Evolutionary conservation across 2,888 invertebrate species (phyloP).

Genomic region (Amaurobius ferox): DNA sequence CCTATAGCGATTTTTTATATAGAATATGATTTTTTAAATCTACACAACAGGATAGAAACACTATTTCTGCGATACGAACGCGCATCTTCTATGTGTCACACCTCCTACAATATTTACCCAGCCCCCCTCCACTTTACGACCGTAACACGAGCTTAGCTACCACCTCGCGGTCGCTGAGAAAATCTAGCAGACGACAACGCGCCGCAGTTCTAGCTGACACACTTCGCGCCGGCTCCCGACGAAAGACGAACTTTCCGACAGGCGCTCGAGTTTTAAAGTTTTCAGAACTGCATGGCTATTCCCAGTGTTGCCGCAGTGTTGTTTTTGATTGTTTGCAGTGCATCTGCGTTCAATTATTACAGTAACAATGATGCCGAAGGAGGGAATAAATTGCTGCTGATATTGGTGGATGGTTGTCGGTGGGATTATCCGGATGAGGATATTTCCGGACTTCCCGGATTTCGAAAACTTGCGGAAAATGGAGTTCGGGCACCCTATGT

Average conservation of each 20-base stretch:
- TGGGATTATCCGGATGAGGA: conserved; percentile 71
- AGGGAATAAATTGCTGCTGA: not conserved
- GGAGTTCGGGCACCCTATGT: conserved; percentile 73
- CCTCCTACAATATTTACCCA: too few relatives aligned
- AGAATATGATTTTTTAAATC: too few relatives aligned
- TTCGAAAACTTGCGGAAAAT: conserved; percentile 64
- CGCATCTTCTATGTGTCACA: too few relatives aligned
- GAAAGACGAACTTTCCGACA: not conserved
- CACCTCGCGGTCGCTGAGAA: not conserved
- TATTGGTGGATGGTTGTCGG: conserved; percentile 70
- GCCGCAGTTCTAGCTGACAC: not conserved
- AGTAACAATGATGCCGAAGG: not conserved
- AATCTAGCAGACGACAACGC: not conserved
- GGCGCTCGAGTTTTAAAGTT: not conserved
- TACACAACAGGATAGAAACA: too few relatives aligned
- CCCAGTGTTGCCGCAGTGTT: not conserved
- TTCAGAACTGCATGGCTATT: not conserved
- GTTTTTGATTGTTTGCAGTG: not conserved
- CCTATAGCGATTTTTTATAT: too few relatives aligned
- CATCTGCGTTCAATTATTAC: not conserved
- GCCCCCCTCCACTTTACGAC: too few relatives aligned
- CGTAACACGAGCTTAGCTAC: not conserved
- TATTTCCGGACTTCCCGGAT: conserved; percentile 57
- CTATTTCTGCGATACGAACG: too few relatives aligned
- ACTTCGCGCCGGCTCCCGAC: not conserved